Evolutionary conservation across 2,888 invertebrate genomes (phyloP), one percentile per base, ranked within the genome.

Genomic region (Spatulosminthurus flaviceps): DNA sequence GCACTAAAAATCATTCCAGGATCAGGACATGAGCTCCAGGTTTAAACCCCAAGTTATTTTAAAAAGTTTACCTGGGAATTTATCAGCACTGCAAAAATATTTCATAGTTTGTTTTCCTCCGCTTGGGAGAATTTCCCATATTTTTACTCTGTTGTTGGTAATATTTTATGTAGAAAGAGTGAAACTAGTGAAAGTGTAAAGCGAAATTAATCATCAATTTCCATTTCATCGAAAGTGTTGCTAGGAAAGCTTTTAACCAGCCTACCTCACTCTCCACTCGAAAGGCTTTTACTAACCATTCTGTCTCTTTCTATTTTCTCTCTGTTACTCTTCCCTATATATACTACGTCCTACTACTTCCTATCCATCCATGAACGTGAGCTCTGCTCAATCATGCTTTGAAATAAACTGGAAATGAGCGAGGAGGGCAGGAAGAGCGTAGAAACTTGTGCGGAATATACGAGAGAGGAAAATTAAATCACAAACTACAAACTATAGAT

Each of bases 391-490:
- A 51, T 51, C 51, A 51, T 51, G 51, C 51, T 51, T 51, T 51
- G 51, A 51, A 51, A 51, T 51, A 51, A n/a, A 51, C 51, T 51
- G 51, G 51, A 51, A 51, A 16, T 51, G 51, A 51, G n/a, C n/a
- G n/a, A 51, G 51, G 19, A 19, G 7, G n/a, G 51, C 51, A 51
- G 2, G 51, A n/a, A 51, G 51, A 51, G n/a, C n/a, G 51, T 13
- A 51, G 51, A 13, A 51, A 51, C 34, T 34, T 34, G 34, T 34
- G 34, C 64, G 29, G 28, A 67, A 26, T 5, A 19, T 26, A 28
- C 24, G 26, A 67, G 67, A 28, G 28, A 67, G 67, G 67, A 16
- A 67, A 67, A 67, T 67, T 67, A 67, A 67, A 67, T 67, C 67
- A 67, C 26, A 19, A 29, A 26, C 67, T 26, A n/a, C 67, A 24